Evolutionary conservation across 2,888 invertebrate genomes (phyloP), one percentile per base, ranked within the genome.

Genomic region (Nomada goodeniana): DNA sequence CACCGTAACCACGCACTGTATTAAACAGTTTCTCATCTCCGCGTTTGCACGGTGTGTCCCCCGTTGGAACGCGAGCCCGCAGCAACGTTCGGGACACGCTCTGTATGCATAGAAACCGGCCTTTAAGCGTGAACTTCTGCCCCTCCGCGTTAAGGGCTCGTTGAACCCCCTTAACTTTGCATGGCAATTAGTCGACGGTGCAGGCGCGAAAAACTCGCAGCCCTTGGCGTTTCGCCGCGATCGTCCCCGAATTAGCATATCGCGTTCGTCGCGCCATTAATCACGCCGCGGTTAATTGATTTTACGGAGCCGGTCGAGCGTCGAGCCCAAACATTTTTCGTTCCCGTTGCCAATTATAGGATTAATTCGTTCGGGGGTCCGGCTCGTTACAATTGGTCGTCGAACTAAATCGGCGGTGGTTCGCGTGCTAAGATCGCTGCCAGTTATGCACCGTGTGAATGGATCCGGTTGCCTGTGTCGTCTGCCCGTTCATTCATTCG

Each of bases 31-130:
- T 11, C 47, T 47, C 47, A 47, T 15, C 47, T 15, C 3, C 47
- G 10, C 9, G 60, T 18, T 61, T 61, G n/a, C 20, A 15, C 20
- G 65, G 47, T 23, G 47, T 23, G 47, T 57, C 55, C 55, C 55
- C 50, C 47, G 57, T 26, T 36, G 20, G 26, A 44, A 7, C 26
- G 20, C 47, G 67, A 64, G 55, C 26, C 47, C 11, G 47, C 36
- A 47, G 47, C 10, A 67, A 59, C 67, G 67, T 55, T 13, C 15
- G 29, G 23, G 36, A 52, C 23, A 15, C 61, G 23, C 36, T 59
- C n/a, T 59, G 47, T 59, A 67, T 74, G 74, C 74, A 74, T 74
- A 59, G 68, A 67, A 74, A 67, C 67, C 20, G 55, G 76, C 59
- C 23, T 75, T 36, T 23, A 53, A 75, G 65, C 52, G 50, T 7